Conservation (phyloP, 2,113 vertebrate species). For the Triplophysa dalaica region DNA sequence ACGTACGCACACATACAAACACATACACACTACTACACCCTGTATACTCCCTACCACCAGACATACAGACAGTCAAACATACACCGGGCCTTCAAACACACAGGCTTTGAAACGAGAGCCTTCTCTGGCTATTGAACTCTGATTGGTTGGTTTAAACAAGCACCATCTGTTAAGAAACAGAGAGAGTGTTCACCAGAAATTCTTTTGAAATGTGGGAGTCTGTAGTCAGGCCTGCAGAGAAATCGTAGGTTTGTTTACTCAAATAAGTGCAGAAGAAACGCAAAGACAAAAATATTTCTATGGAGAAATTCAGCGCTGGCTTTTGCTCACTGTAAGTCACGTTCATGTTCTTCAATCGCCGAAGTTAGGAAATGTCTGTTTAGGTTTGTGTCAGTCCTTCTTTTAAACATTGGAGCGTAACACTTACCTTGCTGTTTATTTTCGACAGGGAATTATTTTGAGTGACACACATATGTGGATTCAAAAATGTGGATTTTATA, state of each 20-base stretch:
- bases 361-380: background rate
- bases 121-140: constrained; percentile 13
- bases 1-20: background rate
- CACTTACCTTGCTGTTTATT: too few relatives aligned
- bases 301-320: background rate
- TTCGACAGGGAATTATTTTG: background rate
- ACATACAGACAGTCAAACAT: constrained; percentile 17
- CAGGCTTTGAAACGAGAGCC: constrained; percentile 32
- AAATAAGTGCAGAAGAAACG: background rate
- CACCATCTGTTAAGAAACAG: constrained; percentile 33
- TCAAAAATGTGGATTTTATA: too few relatives aligned
- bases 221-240: background rate
- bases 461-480: too few relatives aligned
- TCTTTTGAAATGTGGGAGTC: background rate
- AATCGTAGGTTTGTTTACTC: background rate
- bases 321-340: background rate
- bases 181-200: constrained; percentile 1
- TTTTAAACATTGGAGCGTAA: background rate
- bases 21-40: background rate
- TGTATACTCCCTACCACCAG: background rate
- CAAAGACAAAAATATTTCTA: background rate
- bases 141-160: constrained; percentile 49
- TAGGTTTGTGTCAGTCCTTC: background rate
- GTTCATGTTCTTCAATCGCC: background rate
- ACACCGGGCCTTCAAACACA: constrained; percentile 8